Evolutionary conservation across 2,888 invertebrate genomes (phyloP).

Genomic region (Drosophila multiciliata): DNA sequence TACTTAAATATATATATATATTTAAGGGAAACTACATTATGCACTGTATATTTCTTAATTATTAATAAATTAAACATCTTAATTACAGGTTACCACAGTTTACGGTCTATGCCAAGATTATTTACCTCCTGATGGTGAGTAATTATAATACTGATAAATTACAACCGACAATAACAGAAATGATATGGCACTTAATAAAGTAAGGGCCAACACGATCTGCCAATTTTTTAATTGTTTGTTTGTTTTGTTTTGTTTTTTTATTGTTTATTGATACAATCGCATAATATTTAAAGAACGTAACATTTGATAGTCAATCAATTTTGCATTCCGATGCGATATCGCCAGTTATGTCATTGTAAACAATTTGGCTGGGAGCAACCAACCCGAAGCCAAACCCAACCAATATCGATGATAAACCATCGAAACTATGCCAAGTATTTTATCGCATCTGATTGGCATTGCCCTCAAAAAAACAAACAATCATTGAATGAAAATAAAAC

Average conservation of each 20-base stretch:
- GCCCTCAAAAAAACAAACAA: slow-evolving; percentile 52
- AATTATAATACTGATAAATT: neutral
- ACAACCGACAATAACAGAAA: neutral
- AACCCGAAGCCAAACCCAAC: slow-evolving; percentile 16
- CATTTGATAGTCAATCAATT: slow-evolving; percentile 21
- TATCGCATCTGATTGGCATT: slow-evolving; percentile 59
- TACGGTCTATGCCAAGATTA: slow-evolving; percentile 95
- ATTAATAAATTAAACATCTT: slow-evolving; percentile 38
- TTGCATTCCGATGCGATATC: slow-evolving; percentile 44
- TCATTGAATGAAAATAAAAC: slow-evolving; percentile 1
- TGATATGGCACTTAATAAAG: neutral
- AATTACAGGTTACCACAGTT: slow-evolving; percentile 94
- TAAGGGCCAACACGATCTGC: slow-evolving; percentile 29
- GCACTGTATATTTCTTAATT: slow-evolving; percentile 5
- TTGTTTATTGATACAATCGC: slow-evolving; percentile 41
- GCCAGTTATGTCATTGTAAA: slow-evolving; percentile 52
- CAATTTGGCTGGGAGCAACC: slow-evolving; percentile 33
- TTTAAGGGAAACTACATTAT: slow-evolving; percentile 9
- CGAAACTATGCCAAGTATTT: slow-evolving; percentile 69
- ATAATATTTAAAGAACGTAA: slow-evolving; percentile 33
- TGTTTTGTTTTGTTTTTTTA: slow-evolving; percentile 5
- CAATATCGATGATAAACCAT: slow-evolving; percentile 30
- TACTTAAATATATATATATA: neutral
- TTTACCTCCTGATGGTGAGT: slow-evolving; percentile 95
- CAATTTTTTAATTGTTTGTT: slow-evolving; percentile 11